Percentiles rank a stretch among this genome's conserved stretches.
Evolutionary conservation across 2,113 vertebrate species (phyloP).

Genomic region (Eolophus roseicapilla): DNA sequence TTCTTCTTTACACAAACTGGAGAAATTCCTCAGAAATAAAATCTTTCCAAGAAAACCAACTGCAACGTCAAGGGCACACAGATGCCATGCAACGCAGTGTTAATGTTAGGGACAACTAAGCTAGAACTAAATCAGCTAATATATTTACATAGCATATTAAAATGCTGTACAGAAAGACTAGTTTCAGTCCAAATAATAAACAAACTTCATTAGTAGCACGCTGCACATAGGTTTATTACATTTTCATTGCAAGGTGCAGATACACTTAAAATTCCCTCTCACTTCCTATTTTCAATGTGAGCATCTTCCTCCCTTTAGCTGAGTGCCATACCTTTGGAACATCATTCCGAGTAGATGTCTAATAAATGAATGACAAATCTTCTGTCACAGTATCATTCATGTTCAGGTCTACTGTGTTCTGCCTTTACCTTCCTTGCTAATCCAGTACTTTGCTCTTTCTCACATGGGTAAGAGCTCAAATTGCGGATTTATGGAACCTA

Average conservation of each 20-base stretch:
- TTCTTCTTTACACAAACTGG: not conserved
- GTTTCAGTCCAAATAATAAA: not conserved
- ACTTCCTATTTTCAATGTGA: not conserved
- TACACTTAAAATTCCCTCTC: not conserved
- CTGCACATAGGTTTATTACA: not conserved
- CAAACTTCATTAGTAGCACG: not conserved
- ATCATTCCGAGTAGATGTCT: not conserved
- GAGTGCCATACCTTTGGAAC: not conserved
- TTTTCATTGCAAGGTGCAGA: not conserved
- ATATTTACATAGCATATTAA: not conserved
- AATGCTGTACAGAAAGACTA: not conserved
- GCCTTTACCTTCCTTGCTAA: not conserved
- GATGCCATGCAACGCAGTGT: not conserved
- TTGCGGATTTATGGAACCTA: not conserved
- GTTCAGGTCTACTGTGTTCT: not conserved
- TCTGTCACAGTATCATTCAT: not conserved
- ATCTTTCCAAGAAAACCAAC: not conserved
- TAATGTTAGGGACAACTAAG: not conserved
- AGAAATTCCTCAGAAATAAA: not conserved
- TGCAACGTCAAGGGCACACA: not conserved
- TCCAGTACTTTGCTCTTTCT: not conserved
- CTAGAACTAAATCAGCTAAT: not conserved
- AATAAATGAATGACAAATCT: not conserved
- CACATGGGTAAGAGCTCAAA: not conserved
- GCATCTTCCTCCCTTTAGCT: not conserved